Evolutionary conservation across 2,113 vertebrate species (phyloP).

Genomic region (Struthidea cinerea): DNA sequence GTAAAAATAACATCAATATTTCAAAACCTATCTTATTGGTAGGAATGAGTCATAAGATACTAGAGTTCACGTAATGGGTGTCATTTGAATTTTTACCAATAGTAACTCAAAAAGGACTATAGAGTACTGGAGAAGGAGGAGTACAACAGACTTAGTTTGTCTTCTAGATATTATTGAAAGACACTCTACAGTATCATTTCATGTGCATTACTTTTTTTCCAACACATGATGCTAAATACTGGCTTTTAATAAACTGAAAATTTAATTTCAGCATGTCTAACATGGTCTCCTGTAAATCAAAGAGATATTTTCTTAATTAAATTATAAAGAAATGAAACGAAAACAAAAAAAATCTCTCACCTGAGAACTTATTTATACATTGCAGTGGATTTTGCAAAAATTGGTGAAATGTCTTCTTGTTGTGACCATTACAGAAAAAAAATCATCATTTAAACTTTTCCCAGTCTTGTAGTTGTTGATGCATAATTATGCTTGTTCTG

Average conservation of each 20-base stretch:
- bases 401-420: background rate
- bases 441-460: background rate
- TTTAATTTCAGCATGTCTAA: slow-evolving; percentile 22
- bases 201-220: slow-evolving; percentile 18
- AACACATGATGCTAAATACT: slow-evolving; percentile 9
- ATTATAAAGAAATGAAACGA: background rate
- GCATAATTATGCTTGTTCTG: background rate
- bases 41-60: background rate
- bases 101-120: background rate
- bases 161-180: background rate
- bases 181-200: background rate
- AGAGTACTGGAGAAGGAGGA: background rate
- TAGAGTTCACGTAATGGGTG: background rate
- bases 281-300: slow-evolving; percentile 20
- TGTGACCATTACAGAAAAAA: background rate
- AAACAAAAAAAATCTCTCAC: background rate
- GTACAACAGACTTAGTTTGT: background rate
- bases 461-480: background rate
- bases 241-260: slow-evolving; percentile 28
- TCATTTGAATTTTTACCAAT: background rate
- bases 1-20: background rate
- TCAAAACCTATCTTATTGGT: background rate
- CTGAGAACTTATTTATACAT: background rate
- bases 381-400: background rate
- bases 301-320: background rate